phyloP scores from a whole-genome alignment of 2,797 vertebrate genomes.

The Mus caroli region DNA sequence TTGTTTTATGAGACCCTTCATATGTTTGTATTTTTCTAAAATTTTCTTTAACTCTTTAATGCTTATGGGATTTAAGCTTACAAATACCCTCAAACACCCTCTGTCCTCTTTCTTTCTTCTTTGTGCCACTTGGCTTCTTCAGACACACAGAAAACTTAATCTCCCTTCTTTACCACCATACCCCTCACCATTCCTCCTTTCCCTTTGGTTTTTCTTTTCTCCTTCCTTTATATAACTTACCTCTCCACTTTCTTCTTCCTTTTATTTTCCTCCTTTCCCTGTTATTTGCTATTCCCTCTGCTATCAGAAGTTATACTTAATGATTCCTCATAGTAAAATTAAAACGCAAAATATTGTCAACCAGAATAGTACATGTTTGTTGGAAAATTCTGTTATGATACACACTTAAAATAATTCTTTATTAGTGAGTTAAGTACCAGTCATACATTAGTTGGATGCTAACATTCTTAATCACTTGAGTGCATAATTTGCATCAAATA shows the following conservation, averaged over 20 bases:
- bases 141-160: neutral
- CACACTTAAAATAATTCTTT: slow-evolving; percentile 2
- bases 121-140: neutral
- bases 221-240: neutral
- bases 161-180: neutral
- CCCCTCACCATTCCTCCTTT: rapidly evolving
- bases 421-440: neutral
- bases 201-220: too few relatives aligned
- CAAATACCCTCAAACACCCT: neutral
- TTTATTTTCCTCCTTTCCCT: too few relatives aligned
- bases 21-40: slow-evolving; percentile 47
- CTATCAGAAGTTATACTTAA: neutral
- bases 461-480: neutral
- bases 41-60: neutral
- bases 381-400: neutral
- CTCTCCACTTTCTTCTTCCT: neutral
- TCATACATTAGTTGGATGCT: neutral
- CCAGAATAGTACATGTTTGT: neutral
- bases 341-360: neutral
- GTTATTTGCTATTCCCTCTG: neutral
- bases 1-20: neutral
- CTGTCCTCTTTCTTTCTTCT: rapidly evolving
- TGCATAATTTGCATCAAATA: neutral
- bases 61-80: neutral
- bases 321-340: neutral